These are phyloP conservation scores for Drosophila merina DNA, from an alignment of 2,888 invertebrate genomes.

Conservation along the genomic window DNA sequence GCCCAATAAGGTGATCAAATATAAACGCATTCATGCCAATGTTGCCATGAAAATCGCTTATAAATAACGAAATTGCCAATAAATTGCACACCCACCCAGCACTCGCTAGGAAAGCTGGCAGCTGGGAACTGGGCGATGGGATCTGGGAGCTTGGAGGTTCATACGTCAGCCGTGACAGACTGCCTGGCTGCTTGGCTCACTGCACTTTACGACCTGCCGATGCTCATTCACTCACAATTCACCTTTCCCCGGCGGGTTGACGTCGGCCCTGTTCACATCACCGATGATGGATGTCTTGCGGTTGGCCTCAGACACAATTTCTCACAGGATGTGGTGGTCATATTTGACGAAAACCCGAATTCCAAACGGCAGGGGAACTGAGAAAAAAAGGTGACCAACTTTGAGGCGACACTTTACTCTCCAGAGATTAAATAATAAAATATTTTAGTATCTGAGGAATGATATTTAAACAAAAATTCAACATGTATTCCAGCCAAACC, in stretches of 20 bases:
- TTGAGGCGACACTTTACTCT: not conserved
- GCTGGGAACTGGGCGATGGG: not conserved
- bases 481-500: too few relatives aligned
- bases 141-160: too few relatives aligned
- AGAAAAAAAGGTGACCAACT: not conserved
- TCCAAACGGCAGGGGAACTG: not conserved
- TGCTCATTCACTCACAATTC: slow-evolving; percentile 36
- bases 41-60: slow-evolving; percentile 53
- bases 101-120: not conserved
- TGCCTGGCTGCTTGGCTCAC: slow-evolving; percentile 35
- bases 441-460: not conserved
- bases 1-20: slow-evolving; percentile 25
- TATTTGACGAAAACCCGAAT: slow-evolving; percentile 14
- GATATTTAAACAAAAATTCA: too few relatives aligned
- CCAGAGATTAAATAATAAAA: not conserved
- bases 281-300: slow-evolving; percentile 67
- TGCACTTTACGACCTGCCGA: slow-evolving; percentile 67
- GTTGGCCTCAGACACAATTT: slow-evolving; percentile 42
- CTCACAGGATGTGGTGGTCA: slow-evolving; percentile 2
- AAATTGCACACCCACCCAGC: slow-evolving; percentile 51
- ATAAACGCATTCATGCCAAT: slow-evolving; percentile 20
- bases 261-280: slow-evolving; percentile 48
- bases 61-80: slow-evolving; percentile 66
- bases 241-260: slow-evolving; percentile 29
- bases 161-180: slow-evolving; percentile 20